Evolutionary conservation across 2,888 invertebrate species (phyloP), one percentile per base, ranked within the genome.

Genomic region (Philaethria dido): DNA sequence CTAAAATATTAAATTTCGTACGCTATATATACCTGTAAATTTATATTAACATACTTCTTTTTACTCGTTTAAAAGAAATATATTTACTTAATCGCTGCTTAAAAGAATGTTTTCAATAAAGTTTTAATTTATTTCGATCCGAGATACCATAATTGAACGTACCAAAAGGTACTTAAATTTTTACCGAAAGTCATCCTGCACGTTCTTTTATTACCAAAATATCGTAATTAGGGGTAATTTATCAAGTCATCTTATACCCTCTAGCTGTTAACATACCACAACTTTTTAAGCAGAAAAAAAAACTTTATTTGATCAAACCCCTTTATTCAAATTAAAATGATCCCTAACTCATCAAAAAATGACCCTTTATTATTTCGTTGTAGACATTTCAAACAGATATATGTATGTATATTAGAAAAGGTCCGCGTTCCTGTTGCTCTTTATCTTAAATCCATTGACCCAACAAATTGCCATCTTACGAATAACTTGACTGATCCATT

Each of bases 391-490:
- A 80, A 80, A 80, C 77, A 75, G 64, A 77, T 62, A 61, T 66
- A 81, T 85, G 79, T 80, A 20, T 57, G 39, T 25, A 81, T 82
- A 83, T 84, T 84, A 78, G 73, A 75, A 77, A 82, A 80, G 82
- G 83, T 80, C 44, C 16, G 20, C 44, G 22, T 64, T 80, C 81
- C 77, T 75, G 78, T 76, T 82, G 77, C 84, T 86, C 87, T 87
- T 84, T 85, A 85, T 86, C 84, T 83, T 76, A 77, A 78, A 81
- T 82, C 77, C 85, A 82, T 79, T 85, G 88, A 86, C 86, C 86
- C 87, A 87, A 77, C 76, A 87, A 88, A 89, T 88, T 87, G 88
- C 85, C 85, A 81, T 84, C 85, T 87, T 85, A 62, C 42, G 33
- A 60, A 48, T 66, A 85, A 86, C 85, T 87, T 80, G 82, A 82